These are phyloP conservation scores for Byasa hedistus DNA, from an alignment of 2,888 invertebrate species.

Conservation along the genomic window DNA sequence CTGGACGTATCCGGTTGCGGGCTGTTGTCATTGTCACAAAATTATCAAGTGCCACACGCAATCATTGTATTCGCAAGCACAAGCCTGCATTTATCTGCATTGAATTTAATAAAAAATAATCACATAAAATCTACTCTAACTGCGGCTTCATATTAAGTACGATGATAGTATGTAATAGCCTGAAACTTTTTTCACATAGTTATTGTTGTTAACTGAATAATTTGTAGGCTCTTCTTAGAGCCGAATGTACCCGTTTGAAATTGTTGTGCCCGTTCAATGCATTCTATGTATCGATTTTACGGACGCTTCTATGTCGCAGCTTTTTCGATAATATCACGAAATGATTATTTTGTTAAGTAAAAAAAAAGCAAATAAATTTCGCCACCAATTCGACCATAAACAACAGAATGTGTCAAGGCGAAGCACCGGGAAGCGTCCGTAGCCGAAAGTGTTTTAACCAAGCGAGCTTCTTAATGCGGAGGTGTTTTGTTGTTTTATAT, in stretches of 20 bases:
- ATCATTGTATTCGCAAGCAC: background rate
- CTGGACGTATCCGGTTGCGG: too few relatives aligned
- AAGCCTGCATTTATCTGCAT: slow-evolving; percentile 5
- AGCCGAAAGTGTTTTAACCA: slow-evolving; percentile 8
- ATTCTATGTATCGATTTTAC: slow-evolving; percentile 16
- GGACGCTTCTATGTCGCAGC: slow-evolving; percentile 6
- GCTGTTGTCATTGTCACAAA: slow-evolving; percentile 1
- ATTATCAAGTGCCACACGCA: background rate
- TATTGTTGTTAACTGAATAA: slow-evolving; percentile 22
- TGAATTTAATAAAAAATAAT: background rate
- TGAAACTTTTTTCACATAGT: slow-evolving; percentile 22
- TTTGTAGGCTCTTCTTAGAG: slow-evolving; percentile 17
- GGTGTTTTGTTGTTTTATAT: slow-evolving; percentile 54
- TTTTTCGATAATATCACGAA: background rate
- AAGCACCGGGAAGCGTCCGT: slow-evolving; percentile 2
- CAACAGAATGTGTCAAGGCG: slow-evolving; percentile 2
- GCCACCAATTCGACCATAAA: background rate
- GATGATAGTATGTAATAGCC: slow-evolving; percentile 11
- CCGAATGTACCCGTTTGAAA: slow-evolving; percentile 22
- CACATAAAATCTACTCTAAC: background rate
- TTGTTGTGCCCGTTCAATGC: slow-evolving; percentile 22
- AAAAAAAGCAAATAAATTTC: background rate
- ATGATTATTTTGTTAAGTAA: background rate
- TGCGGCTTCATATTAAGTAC: background rate
- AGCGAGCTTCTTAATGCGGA: slow-evolving; percentile 43